These are phyloP conservation scores for Varecia variegata DNA, from an alignment of 2,797 vertebrate species.

Conservation along the genomic window DNA sequence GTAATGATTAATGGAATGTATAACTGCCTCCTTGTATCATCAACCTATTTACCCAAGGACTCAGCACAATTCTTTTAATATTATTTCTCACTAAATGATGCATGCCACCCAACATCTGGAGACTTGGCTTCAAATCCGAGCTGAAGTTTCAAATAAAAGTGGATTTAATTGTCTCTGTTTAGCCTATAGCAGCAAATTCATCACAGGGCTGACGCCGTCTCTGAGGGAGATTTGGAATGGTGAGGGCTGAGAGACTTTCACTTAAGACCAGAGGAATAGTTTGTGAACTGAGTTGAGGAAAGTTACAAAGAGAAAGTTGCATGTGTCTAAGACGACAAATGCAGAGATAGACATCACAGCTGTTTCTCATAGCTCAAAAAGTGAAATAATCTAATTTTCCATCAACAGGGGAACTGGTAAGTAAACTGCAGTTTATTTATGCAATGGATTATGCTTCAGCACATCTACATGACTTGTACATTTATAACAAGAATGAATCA, in stretches of 20 bases:
- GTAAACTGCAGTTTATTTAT: neutral
- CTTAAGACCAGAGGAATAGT: neutral
- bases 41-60: neutral
- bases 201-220: rapidly evolving
- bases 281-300: neutral
- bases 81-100: slow-evolving; percentile 46
- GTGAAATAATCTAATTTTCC: neutral
- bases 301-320: neutral
- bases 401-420: neutral
- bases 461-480: neutral
- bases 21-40: neutral
- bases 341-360: neutral
- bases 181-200: neutral
- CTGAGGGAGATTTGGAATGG: neutral
- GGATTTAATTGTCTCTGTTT: neutral
- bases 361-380: neutral
- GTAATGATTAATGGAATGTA: neutral
- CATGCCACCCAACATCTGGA: neutral
- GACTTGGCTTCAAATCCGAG: slow-evolving; percentile 13
- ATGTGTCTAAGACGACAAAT: rapidly evolving
- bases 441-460: neutral
- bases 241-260: too few species aligned
- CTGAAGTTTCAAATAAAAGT: neutral
- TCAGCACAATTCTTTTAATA: neutral
- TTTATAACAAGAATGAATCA: neutral